A percentile compares a stretch with the other conserved stretches of the same genome.
phyloP scores from a whole-genome alignment of 2,113 vertebrate genomes.

The Catharus fuscescens region DNA sequence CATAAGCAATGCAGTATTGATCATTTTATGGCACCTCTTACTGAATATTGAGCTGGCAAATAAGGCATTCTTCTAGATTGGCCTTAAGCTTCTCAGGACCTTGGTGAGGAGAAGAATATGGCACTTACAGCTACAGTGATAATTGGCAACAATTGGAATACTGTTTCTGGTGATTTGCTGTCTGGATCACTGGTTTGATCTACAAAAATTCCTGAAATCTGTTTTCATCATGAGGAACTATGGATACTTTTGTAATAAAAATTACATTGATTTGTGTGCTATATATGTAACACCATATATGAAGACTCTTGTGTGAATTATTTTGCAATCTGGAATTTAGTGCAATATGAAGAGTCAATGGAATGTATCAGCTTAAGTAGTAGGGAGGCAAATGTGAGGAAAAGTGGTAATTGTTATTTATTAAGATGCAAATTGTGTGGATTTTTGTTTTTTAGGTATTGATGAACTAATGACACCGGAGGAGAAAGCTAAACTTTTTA shows the following conservation, averaged over 20 bases:
- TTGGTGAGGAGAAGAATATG: not conserved
- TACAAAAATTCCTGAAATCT: not conserved
- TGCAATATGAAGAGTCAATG: not conserved
- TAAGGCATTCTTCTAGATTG: not conserved
- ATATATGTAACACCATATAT: rapidly evolving
- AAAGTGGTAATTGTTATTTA: not conserved
- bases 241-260: not conserved
- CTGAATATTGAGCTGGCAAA: not conserved
- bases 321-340: not conserved
- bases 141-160: rapidly evolving
- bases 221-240: not conserved
- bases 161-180: not conserved
- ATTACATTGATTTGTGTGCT: not conserved
- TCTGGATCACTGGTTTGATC: not conserved
- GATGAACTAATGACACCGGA: slow-evolving; percentile 91
- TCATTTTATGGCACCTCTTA: not conserved
- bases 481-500: slow-evolving; percentile 94
- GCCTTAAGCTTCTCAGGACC: not conserved
- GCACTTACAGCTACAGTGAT: not conserved
- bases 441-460: slow-evolving; percentile 72
- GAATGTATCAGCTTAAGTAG: not conserved
- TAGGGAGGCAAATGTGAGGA: not conserved
- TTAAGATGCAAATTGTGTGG: not conserved
- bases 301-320: not conserved
- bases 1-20: not conserved